Evolutionary conservation across 1,140 invertebrate species (phyloP), one percentile per base, ranked within the genome.

Genomic region (Drosophila erecta): DNA sequence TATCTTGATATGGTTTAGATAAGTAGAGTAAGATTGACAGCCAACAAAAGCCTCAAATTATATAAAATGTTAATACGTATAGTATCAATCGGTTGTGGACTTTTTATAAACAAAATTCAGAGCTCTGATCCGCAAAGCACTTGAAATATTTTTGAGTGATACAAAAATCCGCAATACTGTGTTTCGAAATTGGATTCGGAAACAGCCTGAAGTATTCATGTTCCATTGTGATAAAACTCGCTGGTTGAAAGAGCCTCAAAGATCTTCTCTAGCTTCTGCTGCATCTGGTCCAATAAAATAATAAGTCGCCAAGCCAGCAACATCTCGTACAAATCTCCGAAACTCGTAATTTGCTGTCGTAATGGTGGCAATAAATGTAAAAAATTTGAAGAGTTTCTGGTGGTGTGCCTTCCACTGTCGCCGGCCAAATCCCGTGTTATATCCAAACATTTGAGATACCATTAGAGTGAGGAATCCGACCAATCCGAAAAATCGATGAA

Each of bases 361-460:
- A 33, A 87, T 49, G 14, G 51, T 73, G 0, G 56, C 84, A 11
- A 89, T 78, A 60, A 89, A 90, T 30, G 84, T 89, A 37, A 84
- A 84, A n/a, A 89, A 64, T 35, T 89, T 89, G 14, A 85, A 75
- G 5, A 84, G 38, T 14, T 79, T 79, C 35, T 84, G 64, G n/a
- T 84, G 72, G 15, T 78, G 67, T 0, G 69, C 27, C n/a, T 70
- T 83, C 71, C 87, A 86, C 30, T 91, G 90, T 10, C 90, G 84
- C 1, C 59, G 47, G 1, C 87, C 90, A 38, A 91, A 91, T 15
- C 90, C 90, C 15, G 90, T 91, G 22, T 90, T 81, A 53, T 91
- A 91, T 59, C 90, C 77, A n/a, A 71, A 85, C 50, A 90, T 79
- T 66, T 91, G 90, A 0, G 90, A 87, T 8, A 83, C 59, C 86